Base-by-base conservation (phyloP, 2,797 vertebrate species). In the Chrosomus eos region DNA sequence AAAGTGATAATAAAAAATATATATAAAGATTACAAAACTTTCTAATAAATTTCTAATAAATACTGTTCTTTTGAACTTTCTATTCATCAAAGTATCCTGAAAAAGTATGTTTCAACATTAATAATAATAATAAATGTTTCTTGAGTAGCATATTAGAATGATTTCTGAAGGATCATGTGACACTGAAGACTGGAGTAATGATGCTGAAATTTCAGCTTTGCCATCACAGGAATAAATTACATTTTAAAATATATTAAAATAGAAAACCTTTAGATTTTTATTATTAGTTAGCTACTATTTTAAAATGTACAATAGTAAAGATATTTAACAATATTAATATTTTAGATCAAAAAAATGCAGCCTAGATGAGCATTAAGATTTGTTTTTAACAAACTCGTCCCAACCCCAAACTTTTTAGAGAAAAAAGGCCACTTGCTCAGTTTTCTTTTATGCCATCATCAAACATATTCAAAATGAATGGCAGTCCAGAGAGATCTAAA, bases 401-500 rank as follows among this genome's bases (percentile, higher is more conserved):
- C 14, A 64, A 64, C 28, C 3, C 14, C 60, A 31, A 64, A 31
- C 14, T 31, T 16, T 62, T 62, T 13, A 28, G 14, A 40, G 19
- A 64, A 48, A 51, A n/a, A 51, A 53, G 14, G 5, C 31, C 33
- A 31, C 48, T 36, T 36, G 73, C 23, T 58, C 51, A 38, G 64
- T 28, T 2, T 45, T 31, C 60, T 18, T 60, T 73, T 45, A 45
- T 19, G 55, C 19, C 66, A 80, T 36, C 19, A 64, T n/a, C 28
- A 82, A 82, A 66, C 21, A n/a, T 4, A 43, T 26, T 70, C 1
- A 40, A n/a, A 0, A 48, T 48, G 18, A 70, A 70, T 7, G 19
- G 53, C 45, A 58, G 53, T 36, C 43, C 19, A 82, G 33, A 66
- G 16, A 60, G 70, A 51, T n/a, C 28, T 21, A 83, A 83, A 62